phyloP scores from a whole-genome alignment of 2,888 invertebrate species.

The Drosophila rubida region DNA sequence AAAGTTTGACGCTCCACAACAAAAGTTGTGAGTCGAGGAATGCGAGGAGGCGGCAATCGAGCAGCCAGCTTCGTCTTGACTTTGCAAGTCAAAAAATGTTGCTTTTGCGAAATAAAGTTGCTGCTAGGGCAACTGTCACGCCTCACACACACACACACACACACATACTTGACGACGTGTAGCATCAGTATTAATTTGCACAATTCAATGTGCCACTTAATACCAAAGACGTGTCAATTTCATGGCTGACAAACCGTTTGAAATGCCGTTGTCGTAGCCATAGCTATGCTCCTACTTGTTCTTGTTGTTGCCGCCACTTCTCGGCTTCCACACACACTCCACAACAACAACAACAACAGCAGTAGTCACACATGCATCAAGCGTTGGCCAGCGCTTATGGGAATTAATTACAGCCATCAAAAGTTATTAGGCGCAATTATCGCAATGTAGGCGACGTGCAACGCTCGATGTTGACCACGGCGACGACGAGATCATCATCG shows the following conservation, averaged over 20 bases:
- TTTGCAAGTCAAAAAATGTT: conserved; percentile 14
- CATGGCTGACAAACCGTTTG: conserved; percentile 74
- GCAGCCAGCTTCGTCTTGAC: neutral
- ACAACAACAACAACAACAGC: no score
- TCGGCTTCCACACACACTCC: neutral
- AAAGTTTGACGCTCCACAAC: neutral
- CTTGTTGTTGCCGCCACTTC: conserved; percentile 17
- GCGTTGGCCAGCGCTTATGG: conserved; percentile 61
- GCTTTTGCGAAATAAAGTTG: conserved; percentile 1
- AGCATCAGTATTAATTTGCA: conserved; percentile 68
- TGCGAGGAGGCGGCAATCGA: neutral
- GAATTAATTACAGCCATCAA: conserved; percentile 80
- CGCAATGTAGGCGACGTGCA: conserved; percentile 68
- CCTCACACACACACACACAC: conserved; percentile 5
- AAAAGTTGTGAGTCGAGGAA: conserved; percentile 8
- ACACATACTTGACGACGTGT: conserved; percentile 26
- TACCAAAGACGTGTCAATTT: conserved; percentile 79
- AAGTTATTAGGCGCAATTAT: conserved; percentile 81
- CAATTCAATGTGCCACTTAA: conserved; percentile 80
- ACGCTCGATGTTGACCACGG: conserved; percentile 8
- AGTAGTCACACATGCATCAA: conserved; percentile 44
- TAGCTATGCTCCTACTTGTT: conserved; percentile 4
- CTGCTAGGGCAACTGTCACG: conserved; percentile 20
- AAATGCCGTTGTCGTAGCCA: conserved; percentile 26
- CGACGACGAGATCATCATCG: conserved; percentile 2